These are phyloP conservation scores for Montipora capricornis DNA, from an alignment of 64 coral and sea anemone genomes.

Conservation along the genomic window DNA sequence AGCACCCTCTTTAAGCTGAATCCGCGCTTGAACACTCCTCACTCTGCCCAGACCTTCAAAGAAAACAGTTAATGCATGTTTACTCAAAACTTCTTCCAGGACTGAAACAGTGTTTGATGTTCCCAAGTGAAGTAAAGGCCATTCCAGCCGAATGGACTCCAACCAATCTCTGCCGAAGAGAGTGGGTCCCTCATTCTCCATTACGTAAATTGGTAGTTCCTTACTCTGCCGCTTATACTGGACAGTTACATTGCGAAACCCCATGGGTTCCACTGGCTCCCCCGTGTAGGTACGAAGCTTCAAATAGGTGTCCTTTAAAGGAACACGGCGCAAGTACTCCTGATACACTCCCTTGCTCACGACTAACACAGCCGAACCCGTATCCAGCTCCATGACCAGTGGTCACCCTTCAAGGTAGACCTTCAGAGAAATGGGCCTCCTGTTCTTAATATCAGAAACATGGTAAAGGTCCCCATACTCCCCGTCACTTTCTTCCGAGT, in stretches of 20 bases:
- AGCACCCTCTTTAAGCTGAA: not conserved
- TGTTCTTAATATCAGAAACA: too few species aligned
- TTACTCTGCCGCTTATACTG: not conserved
- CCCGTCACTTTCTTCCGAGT: too few species aligned
- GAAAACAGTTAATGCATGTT: not conserved
- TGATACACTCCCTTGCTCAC: conserved; percentile 33
- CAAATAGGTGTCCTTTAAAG: too few species aligned
- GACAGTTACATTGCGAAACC: not conserved
- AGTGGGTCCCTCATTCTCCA: conserved; percentile 12
- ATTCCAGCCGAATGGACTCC: conserved; percentile 16
- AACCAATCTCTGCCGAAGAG: not conserved
- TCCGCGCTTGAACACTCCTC: conserved; percentile 7
- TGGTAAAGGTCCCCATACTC: too few species aligned
- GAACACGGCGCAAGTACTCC: not conserved
- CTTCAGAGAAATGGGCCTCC: too few species aligned
- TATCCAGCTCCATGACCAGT: conserved; percentile 39
- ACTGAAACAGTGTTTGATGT: not conserved
- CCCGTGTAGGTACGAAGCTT: not conserved
- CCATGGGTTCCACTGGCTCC: too few species aligned
- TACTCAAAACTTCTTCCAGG: too few species aligned
- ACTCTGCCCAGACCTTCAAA: not conserved
- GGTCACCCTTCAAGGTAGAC: conserved; percentile 4
- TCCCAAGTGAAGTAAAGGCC: not conserved
- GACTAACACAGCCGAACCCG: conserved; percentile 7
- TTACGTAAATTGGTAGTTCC: not conserved